A percentile compares a stretch with the other conserved stretches of the same genome.
Evolutionary conservation across 2,888 invertebrate genomes (phyloP).

Genomic region (Brassicogethes aeneus): DNA sequence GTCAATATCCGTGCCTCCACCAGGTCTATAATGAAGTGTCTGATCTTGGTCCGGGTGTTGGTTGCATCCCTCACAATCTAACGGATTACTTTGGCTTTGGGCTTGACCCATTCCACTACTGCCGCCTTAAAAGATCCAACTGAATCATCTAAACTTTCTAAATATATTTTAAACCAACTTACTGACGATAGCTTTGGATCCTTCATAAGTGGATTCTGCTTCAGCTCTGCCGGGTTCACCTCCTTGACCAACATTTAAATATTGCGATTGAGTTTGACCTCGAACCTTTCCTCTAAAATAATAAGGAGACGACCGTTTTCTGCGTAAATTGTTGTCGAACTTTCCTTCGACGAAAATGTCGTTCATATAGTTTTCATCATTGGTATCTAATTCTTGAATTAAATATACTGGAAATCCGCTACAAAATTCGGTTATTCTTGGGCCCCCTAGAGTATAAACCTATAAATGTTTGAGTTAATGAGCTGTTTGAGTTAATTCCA

Average conservation of each 20-base stretch:
- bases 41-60: constrained; percentile 22
- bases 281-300: constrained; percentile 44
- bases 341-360: constrained; percentile 29
- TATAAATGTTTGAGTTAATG: constrained; percentile 18
- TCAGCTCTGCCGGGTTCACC: constrained; percentile 64
- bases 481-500: not conserved
- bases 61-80: constrained; percentile 60
- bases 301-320: constrained; percentile 25
- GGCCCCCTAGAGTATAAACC: constrained; percentile 42
- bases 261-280: constrained; percentile 80
- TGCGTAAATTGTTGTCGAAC: constrained; percentile 9
- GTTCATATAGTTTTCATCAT: constrained; percentile 20
- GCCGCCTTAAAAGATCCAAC: constrained; percentile 48
- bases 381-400: constrained; percentile 28
- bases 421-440: constrained; percentile 42
- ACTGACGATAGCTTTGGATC: constrained; percentile 65
- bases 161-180: no score
- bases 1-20: constrained; percentile 4
- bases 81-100: constrained; percentile 71
- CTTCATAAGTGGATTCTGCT: constrained; percentile 66
- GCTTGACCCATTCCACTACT: constrained; percentile 82
- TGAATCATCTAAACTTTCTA: no score
- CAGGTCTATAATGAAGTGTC: constrained; percentile 14
- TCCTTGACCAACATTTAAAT: constrained; percentile 56
- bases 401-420: constrained; percentile 38